A percentile compares a stretch with the other conserved stretches of the same genome.
These are phyloP conservation scores for Myiozetetes cayanensis DNA, from an alignment of 2,113 vertebrate genomes.

Conservation along the genomic window DNA sequence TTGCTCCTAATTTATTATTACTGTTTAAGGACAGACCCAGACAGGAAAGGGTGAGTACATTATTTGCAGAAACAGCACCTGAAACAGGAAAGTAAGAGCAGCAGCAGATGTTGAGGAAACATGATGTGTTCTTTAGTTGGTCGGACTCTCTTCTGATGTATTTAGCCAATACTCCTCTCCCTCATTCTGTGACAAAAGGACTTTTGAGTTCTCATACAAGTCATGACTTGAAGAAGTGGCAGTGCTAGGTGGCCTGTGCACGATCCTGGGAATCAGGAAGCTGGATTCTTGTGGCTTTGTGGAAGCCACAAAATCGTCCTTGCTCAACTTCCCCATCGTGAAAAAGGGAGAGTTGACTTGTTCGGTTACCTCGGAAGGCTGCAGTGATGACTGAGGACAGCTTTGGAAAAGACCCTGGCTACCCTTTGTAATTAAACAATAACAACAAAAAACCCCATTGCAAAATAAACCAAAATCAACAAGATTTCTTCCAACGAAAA, in stretches of 20 bases:
- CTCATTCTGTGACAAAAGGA: neutral
- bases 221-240: neutral
- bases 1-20: neutral
- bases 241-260: rapidly evolving
- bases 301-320: neutral
- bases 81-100: neutral
- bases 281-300: neutral
- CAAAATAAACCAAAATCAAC: neutral
- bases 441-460: neutral
- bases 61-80: neutral
- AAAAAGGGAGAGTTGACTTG: neutral
- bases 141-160: neutral
- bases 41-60: neutral
- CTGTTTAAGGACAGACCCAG: neutral
- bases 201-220: neutral
- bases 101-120: neutral
- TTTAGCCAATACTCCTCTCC: neutral
- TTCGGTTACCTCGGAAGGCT: rapidly evolving
- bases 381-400: neutral
- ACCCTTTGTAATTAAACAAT: neutral
- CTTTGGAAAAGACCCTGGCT: rapidly evolving
- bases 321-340: neutral
- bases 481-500: neutral
- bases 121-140: neutral
- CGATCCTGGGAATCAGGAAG: neutral